Evolutionary conservation across 2,113 vertebrate species (phyloP), one percentile per base, ranked within the genome.

Genomic region (Lepus americanus): DNA sequence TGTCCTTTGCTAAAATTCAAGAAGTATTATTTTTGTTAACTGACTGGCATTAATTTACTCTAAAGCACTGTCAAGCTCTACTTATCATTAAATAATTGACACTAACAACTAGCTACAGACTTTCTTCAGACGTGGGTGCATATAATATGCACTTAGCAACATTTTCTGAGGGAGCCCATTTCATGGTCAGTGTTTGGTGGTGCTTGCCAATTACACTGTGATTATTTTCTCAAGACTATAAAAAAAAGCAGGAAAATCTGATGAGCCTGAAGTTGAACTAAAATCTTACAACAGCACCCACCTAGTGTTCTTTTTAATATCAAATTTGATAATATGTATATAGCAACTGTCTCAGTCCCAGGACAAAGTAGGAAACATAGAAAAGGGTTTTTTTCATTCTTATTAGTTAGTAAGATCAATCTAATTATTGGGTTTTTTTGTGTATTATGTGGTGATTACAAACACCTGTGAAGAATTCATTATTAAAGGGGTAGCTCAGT

Each of bases 401-500:
- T 89, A 80, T 36, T 69, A 11, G 39, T 73, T 74, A 80, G 22
- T n/a, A 90, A 81, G 84, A 84, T 73, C 87, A 91, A 61, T 44
- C 31, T 70, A 80, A 27, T 9, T 70, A 66, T 22, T 44, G 44
- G 44, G 17, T 14, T 78, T 3, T 33, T 33, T 78, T 61, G 9
- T 49, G 25, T 61, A 78, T 66, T 59, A 27, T 73, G 64, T 73
- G 74, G 55, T 3, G 25, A 64, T 73, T 36, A 22, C 6, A 90
- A 77, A 74, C 25, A 39, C 3, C 67, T 16, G 16, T 23, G 74
- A 83, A 87, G 5, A 36, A 83, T 2, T 66, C 12, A 69, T 10
- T 83, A 31, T 69, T 1, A 36, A 36, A 79, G 77, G 23, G 4
- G 23, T 5, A 59, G 0, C 17, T 36, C 23, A 23, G 3, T 53